Base-by-base conservation (phyloP, 2,888 invertebrate genomes). In the Leptarthrus brevirostris region DNA sequence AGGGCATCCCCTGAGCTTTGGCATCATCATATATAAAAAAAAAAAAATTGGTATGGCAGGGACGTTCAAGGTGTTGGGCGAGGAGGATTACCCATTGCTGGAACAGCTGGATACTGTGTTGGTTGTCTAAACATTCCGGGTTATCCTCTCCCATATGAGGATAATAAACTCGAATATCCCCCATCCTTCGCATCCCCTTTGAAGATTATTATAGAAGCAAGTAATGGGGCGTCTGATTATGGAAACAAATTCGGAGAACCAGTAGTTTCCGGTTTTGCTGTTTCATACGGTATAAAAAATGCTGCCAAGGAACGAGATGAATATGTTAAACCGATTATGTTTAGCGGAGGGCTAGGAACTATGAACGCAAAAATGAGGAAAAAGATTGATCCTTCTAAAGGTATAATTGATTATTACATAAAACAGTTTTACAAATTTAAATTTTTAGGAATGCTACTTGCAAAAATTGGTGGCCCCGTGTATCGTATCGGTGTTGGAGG, bases 211-310 rank as follows among this genome's bases (percentile, higher is more conserved):
- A 91, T 99, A 26, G 96, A 98, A 84, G 98, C 98, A 0, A 97
- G 96, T 83, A 96, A 98, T 83, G 98, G 98, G 1, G 98, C 98
- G 2, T 97, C 97, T 0, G 98, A 99, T 84, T 99, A 98, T 84
- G 98, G 98, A 5, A 99, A 99, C 85, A 98, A 99, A 86, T 99
- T 98, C 86, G 98, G 98, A 0, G 98, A 99, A 83, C 98, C 98
- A 0, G 89, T 98, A 0, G 90, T 98, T 77, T 86, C 89, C 80
- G 98, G 98, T 4, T 98, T 98, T 83, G 92, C 93, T 0, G 90
- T 97, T 72, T 93, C 97, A 0, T 98, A 95, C 83, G 98, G 98
- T 1, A 85, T 94, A 81, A 86, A 87, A 20, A 89, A 92, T 79
- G 86, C 87, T 0, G 86, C 87, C 26, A 88, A 89, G 14, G 88